Evolutionary conservation across 2,113 vertebrate species (phyloP).

Genomic region (Beaufortia kweichowensis): DNA sequence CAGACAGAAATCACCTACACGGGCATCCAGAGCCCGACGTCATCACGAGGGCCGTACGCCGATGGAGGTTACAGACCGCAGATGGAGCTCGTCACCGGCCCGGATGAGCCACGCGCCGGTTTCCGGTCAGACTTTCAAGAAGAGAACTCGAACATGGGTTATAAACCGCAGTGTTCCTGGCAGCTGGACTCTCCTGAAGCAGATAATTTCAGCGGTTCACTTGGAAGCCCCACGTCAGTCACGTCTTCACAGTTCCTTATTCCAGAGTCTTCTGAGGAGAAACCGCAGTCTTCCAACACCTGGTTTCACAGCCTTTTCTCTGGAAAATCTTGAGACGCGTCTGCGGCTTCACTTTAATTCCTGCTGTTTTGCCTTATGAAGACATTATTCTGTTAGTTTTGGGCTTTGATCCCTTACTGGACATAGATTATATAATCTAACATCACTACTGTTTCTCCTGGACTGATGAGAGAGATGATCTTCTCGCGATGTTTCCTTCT

Average conservation of each 20-base stretch:
- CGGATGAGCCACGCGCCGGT: constrained; percentile 5
- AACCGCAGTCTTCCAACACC: constrained; percentile 71
- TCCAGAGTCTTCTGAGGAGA: constrained; percentile 76
- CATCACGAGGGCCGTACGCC: constrained; percentile 55
- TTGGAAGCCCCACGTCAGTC: constrained; percentile 91
- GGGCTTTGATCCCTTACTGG: background rate
- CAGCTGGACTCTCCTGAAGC: constrained; percentile 78
- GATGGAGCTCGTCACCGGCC: constrained; percentile 64
- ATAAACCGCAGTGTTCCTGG: constrained; percentile 89
- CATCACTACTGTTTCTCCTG: constrained; percentile 5
- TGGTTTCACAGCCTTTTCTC: constrained; percentile 76
- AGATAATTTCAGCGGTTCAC: constrained; percentile 75
- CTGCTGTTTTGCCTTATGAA: constrained; percentile 6
- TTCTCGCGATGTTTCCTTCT: too few relatives aligned
- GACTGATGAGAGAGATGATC: background rate
- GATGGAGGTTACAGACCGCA: constrained; percentile 78
- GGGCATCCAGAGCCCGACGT: constrained; percentile 85
- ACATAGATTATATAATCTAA: constrained; percentile 3
- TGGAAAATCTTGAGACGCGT: constrained; percentile 68
- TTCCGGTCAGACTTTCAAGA: constrained; percentile 49
- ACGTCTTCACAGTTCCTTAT: constrained; percentile 94
- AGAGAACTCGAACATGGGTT: constrained; percentile 72
- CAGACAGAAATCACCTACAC: constrained; percentile 89
- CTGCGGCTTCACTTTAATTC: background rate
- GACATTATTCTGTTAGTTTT: background rate